Evolutionary conservation across 2,888 invertebrate genomes (phyloP), one percentile per base, ranked within the genome.

Genomic region (Hydriomena furcata): DNA sequence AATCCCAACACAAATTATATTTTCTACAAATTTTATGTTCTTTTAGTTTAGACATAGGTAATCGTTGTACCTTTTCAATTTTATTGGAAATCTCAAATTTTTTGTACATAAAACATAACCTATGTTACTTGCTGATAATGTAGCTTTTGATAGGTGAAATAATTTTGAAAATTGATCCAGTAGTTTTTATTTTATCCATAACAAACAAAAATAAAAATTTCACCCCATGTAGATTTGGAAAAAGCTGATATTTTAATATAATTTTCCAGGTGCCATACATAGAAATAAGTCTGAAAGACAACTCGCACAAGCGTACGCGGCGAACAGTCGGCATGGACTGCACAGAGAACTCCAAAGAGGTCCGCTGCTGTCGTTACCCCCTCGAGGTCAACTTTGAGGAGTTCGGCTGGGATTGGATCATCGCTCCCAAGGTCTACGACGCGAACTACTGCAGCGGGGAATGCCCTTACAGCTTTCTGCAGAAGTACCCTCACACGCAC

Each of bases 391-490:
- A 98, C 90, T 99, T 99, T 80, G 96, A 96, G 65, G 94, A 95
- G 73, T 98, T 99, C 76, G 98, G 98, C 17, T 99, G 98, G 98
- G 97, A 98, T 76, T 99, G 98, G 95, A 96, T 99, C 69, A 97
- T 99, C 51, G 98, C 98, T 0, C 99, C 99, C 0, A 97, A 97
- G 71, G 92, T 94, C 53, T 99, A 98, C 90, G 96, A 97, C 72
- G 98, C 99, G 5, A 97, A 97, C 87, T 98, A 98, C 89, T 99
- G 99, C 89, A 94, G 96, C 44, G 98, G 99, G 5, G 97, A 98
- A 69, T 99, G 99, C 81, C 95, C 96, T 0, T 95, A 94, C 84
- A 94, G 96, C 40, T 97, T 97, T 76, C 88, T 97, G 54, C 97
- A 96, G 73, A 94, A 95, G 71, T 95, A 96, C 75, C 94, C 96